Conservation (phyloP, 30 jellyfish, hydroid and myxozoan genomes). For the Morbakka virulenta region DNA sequence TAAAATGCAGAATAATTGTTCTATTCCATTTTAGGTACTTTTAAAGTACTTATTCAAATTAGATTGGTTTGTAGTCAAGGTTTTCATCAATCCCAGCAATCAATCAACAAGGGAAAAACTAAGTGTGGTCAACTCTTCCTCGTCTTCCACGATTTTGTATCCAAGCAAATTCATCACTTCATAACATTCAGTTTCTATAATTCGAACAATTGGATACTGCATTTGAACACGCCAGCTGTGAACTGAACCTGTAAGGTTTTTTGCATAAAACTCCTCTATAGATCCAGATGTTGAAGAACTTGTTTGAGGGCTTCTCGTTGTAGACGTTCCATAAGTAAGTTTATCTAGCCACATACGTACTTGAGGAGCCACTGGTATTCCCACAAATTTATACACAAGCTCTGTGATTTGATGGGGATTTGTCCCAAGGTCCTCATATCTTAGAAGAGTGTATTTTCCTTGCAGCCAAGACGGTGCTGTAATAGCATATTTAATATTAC, state of each 20-base stretch:
- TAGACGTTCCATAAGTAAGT: slow-evolving; percentile 81
- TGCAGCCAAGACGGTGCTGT: slow-evolving; percentile 99
- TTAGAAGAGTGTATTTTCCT: slow-evolving; percentile 93
- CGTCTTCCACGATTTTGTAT: slow-evolving; percentile 96
- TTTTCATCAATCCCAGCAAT: too few relatives aligned
- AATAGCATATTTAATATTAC: slow-evolving; percentile 93
- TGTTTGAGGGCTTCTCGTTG: slow-evolving; percentile 84
- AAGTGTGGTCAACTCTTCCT: slow-evolving; percentile 96
- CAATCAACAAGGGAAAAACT: slow-evolving; percentile 93
- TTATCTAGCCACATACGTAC: slow-evolving; percentile 99
- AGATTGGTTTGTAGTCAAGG: too few relatives aligned
- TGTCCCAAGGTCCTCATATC: slow-evolving; percentile 98
- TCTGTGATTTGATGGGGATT: slow-evolving; percentile 98
- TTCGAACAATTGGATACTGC: slow-evolving; percentile 87
- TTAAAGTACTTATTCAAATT: too few relatives aligned
- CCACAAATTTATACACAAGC: slow-evolving; percentile 93
- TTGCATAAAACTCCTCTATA: slow-evolving; percentile 92
- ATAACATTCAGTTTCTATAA: slow-evolving; percentile 95
- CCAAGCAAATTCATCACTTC: slow-evolving; percentile 99
- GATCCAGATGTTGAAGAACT: slow-evolving; percentile 98
- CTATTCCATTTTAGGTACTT: too few relatives aligned
- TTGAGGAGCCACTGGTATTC: slow-evolving; percentile 98
- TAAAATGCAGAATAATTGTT: too few relatives aligned
- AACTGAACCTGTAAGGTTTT: slow-evolving; percentile 91
- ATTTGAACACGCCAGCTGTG: slow-evolving; percentile 96